Conservation (phyloP, 2,888 invertebrate species). For the Eumacrocentrus americanus region DNA sequence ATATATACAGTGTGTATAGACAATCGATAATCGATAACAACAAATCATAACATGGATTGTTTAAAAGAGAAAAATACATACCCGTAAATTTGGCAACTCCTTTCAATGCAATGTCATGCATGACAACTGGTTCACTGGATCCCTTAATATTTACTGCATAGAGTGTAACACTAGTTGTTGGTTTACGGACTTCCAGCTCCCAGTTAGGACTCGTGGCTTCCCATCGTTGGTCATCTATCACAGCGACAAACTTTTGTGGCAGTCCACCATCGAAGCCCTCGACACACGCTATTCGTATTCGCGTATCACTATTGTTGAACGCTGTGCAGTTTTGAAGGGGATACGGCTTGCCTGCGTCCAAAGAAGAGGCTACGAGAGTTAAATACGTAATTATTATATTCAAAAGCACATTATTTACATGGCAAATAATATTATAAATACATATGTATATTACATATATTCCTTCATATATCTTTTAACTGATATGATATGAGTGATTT, state of each 20-base stretch:
- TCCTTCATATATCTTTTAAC: no score
- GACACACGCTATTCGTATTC: conserved; percentile 84
- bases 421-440: no score
- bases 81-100: conserved; percentile 71
- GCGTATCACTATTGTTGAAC: conserved; percentile 84
- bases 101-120: conserved; percentile 83
- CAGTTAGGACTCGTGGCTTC: conserved; percentile 54
- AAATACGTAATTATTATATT: conserved; percentile 5
- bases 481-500: no score
- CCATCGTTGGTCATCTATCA: conserved; percentile 51
- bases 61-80: conserved; percentile 33
- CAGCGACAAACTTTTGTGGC: conserved; percentile 80
- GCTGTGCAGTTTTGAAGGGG: conserved; percentile 87
- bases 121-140: conserved; percentile 80
- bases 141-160: conserved; percentile 90
- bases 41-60: background rate
- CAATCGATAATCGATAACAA: no score
- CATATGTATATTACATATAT: no score
- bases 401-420: no score
- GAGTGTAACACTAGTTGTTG: conserved; percentile 70
- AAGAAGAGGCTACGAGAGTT: conserved; percentile 28
- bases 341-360: conserved; percentile 79
- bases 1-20: no score
- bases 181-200: conserved; percentile 58
- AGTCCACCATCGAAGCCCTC: conserved; percentile 89